Conservation (phyloP, 2,113 vertebrate species). For the Oncorhynchus keta region DNA sequence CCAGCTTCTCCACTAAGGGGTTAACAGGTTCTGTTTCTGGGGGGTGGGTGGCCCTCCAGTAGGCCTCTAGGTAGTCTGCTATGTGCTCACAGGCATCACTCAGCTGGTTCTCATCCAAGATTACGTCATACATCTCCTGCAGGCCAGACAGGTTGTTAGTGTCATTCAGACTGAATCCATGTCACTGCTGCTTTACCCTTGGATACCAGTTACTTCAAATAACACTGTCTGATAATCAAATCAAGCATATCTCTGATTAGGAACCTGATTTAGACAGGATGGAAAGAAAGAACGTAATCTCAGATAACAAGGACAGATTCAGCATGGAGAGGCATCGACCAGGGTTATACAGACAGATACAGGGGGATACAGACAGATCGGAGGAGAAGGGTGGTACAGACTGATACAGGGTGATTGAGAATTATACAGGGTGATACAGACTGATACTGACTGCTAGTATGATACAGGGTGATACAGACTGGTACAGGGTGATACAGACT, state of each 20-base stretch:
- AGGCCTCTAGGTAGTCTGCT: constrained; percentile 95
- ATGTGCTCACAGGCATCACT: constrained; percentile 97
- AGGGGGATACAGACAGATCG: too few relatives aligned
- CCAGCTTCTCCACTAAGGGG: constrained; percentile 84
- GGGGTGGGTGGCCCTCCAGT: constrained; percentile 96
- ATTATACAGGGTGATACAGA: too few relatives aligned
- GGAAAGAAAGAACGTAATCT: constrained; percentile 17
- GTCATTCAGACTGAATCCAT: neutral
- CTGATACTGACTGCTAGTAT: too few relatives aligned
- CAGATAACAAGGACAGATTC: neutral
- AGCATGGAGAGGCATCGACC: neutral
- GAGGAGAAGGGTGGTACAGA: too few relatives aligned
- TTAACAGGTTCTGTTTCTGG: constrained; percentile 85
- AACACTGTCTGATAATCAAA: constrained; percentile 12
- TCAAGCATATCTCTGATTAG: constrained; percentile 18
- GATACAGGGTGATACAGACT: too few relatives aligned
- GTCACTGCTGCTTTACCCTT: neutral
- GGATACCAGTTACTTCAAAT: constrained; percentile 14
- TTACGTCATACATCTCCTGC: constrained; percentile 95
- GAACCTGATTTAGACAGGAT: constrained; percentile 7
- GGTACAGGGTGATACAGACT: too few relatives aligned
- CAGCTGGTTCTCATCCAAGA: constrained; percentile 97
- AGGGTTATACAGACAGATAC: neutral
- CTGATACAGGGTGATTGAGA: too few relatives aligned
- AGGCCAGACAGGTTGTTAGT: neutral